phyloP scores from a whole-genome alignment of 2,888 invertebrate genomes.

The Minunthozetes semirufus region DNA sequence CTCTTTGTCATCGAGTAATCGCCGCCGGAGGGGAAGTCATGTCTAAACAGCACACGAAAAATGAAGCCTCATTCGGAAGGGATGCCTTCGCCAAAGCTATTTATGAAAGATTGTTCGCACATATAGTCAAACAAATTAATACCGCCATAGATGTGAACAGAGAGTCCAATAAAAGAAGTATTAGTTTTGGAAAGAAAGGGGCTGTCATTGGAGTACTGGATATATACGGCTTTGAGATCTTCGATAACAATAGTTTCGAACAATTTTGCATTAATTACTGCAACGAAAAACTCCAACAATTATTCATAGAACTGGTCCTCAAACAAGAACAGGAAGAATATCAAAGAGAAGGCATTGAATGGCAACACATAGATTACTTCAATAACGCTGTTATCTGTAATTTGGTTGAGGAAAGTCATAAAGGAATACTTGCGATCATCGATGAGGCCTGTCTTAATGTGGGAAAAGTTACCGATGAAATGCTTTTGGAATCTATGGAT shows the following conservation, averaged over 20 bases:
- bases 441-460: conserved; percentile 96
- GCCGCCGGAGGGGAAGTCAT: conserved; percentile 88
- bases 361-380: conserved; percentile 91
- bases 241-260: conserved; percentile 81
- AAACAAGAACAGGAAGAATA: conserved; percentile 99
- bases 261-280: conserved; percentile 99
- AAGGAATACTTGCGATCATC: conserved; percentile 82
- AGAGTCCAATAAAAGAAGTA: conserved; percentile 37
- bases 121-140: conserved; percentile 89
- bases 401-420: conserved; percentile 85
- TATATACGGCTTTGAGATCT: conserved; percentile 98
- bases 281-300: conserved; percentile 94
- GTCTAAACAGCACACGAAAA: conserved; percentile 77
- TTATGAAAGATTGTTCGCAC: conserved; percentile 86
- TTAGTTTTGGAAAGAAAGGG: conserved; percentile 57
- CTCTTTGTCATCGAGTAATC: conserved; percentile 78
- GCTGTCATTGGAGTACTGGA: conserved; percentile 90
- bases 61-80: conserved; percentile 76
- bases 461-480: conserved; percentile 73
- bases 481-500: conserved; percentile 87
- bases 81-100: conserved; percentile 93
- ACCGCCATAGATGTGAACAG: conserved; percentile 71
- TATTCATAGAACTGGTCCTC: conserved; percentile 93
- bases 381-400: conserved; percentile 96
- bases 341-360: conserved; percentile 85